Evolutionary conservation across 2,888 invertebrate species (phyloP).

Genomic region (Arenicola marina): DNA sequence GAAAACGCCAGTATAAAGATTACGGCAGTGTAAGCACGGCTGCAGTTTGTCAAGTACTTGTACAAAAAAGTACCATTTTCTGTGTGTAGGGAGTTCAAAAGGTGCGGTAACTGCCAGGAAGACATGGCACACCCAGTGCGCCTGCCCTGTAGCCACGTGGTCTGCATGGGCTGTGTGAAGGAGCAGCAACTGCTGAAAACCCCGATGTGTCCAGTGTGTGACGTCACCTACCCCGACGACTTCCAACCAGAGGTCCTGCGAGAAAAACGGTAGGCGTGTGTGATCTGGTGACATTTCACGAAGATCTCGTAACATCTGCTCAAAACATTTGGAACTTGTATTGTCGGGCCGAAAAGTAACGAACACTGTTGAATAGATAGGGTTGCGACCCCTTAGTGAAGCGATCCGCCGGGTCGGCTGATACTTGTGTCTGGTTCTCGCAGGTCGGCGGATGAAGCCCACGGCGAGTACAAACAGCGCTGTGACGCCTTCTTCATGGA

Average conservation of each 20-base stretch:
- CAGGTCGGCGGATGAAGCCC: too few species aligned
- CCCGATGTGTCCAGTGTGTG: constrained; percentile 38
- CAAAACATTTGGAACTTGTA: neutral
- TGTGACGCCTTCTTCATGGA: constrained; percentile 35
- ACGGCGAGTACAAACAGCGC: constrained; percentile 22
- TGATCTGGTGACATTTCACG: neutral
- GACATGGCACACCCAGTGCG: constrained; percentile 39
- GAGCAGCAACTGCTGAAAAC: constrained; percentile 27
- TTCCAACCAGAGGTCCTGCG: constrained; percentile 19
- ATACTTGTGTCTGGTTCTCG: too few species aligned
- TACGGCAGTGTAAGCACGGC: too few species aligned
- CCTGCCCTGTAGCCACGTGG: constrained; percentile 43
- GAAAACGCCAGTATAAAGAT: too few species aligned
- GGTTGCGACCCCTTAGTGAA: too few species aligned
- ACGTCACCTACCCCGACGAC: constrained; percentile 24
- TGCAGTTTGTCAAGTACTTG: too few species aligned
- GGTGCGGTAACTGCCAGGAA: constrained; percentile 35
- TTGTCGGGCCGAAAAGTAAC: neutral
- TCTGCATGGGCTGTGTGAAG: constrained; percentile 42
- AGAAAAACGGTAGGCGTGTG: neutral
- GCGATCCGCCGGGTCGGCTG: too few species aligned
- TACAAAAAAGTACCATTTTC: too few species aligned
- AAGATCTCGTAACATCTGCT: neutral
- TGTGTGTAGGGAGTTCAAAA: neutral
- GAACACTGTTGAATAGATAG: neutral